Evolutionary conservation across 2,888 invertebrate genomes (phyloP).

Genomic region (Sisyra nigra): DNA sequence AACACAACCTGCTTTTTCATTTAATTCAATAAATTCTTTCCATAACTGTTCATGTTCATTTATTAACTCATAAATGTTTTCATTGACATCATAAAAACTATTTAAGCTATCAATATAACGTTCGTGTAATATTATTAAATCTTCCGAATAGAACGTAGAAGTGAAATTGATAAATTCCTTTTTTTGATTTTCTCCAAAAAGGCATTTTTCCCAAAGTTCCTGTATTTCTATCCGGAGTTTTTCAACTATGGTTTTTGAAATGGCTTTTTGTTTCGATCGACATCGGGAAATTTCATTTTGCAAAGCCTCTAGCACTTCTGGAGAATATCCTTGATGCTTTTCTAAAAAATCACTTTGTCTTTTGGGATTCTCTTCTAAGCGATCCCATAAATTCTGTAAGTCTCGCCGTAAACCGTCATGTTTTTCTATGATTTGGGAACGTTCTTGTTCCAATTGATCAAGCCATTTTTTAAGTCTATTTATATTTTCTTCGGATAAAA

Average conservation of each 20-base stretch:
- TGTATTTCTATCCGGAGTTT: conserved; percentile 54
- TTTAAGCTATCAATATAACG: conserved; percentile 54
- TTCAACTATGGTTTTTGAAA: conserved; percentile 25
- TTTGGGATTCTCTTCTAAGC: too few relatives aligned
- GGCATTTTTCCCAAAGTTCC: conserved; percentile 61
- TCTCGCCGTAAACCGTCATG: too few relatives aligned
- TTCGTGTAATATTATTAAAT: conserved; percentile 63
- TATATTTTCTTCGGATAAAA: too few relatives aligned
- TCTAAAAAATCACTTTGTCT: too few relatives aligned
- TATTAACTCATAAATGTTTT: conserved; percentile 48
- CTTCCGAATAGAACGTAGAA: conserved; percentile 59
- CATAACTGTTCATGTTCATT: conserved; percentile 52
- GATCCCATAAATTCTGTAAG: too few relatives aligned
- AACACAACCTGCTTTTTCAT: conserved; percentile 60
- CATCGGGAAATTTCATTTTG: too few relatives aligned
- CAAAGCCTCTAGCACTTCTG: too few relatives aligned
- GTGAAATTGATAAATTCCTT: conserved; percentile 45
- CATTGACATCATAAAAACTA: conserved; percentile 44
- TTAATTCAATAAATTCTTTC: conserved; percentile 58
- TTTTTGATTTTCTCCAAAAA: conserved; percentile 44
- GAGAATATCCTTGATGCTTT: too few relatives aligned
- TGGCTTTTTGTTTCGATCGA: too few relatives aligned
- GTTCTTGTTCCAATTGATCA: too few relatives aligned
- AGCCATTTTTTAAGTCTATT: too few relatives aligned
- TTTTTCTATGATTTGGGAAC: too few relatives aligned